These are phyloP conservation scores for Hydrozoanthus gracilis DNA, from an alignment of 92 coral and sea anemone species.

Conservation along the genomic window DNA sequence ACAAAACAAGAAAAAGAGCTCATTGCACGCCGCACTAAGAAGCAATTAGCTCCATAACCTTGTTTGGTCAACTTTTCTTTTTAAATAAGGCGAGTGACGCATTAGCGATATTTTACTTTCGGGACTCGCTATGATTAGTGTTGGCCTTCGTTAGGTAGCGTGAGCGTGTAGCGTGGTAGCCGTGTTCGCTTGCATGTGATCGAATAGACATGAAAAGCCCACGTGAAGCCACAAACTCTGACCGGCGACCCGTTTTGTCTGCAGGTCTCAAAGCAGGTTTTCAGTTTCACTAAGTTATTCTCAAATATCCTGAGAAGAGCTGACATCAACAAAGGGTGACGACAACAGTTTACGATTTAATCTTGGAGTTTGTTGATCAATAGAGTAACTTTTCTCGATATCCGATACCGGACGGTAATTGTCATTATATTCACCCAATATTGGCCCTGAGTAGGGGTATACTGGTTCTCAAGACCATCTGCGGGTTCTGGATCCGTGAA, in stretches of 20 bases:
- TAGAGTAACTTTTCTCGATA: not conserved
- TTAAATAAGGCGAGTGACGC: conserved; percentile 16
- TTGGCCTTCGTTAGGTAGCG: not conserved
- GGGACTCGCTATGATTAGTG: not conserved
- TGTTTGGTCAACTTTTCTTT: conserved; percentile 14
- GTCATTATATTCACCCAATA: not conserved
- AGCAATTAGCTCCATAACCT: not conserved
- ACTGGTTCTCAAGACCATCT: conserved; percentile 19
- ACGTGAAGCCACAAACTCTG: not conserved
- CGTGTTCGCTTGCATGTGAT: not conserved
- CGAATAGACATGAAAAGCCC: not conserved
- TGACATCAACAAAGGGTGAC: too few species aligned
- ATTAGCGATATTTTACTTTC: conserved; percentile 3
- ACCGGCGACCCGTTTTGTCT: conserved; percentile 17
- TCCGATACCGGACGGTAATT: conserved; percentile 22
- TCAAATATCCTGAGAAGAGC: not conserved
- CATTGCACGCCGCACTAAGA: not conserved
- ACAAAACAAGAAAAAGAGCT: not conserved
- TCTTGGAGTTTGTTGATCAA: too few species aligned
- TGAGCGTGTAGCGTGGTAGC: not conserved
- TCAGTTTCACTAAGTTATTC: conserved; percentile 20
- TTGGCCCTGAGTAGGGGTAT: conserved; percentile 6
- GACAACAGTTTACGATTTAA: too few species aligned
- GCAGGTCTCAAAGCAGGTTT: not conserved
- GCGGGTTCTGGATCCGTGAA: not conserved